Base-by-base conservation (phyloP, 2,797 vertebrate species). In the Bryconaethiops microstoma region DNA sequence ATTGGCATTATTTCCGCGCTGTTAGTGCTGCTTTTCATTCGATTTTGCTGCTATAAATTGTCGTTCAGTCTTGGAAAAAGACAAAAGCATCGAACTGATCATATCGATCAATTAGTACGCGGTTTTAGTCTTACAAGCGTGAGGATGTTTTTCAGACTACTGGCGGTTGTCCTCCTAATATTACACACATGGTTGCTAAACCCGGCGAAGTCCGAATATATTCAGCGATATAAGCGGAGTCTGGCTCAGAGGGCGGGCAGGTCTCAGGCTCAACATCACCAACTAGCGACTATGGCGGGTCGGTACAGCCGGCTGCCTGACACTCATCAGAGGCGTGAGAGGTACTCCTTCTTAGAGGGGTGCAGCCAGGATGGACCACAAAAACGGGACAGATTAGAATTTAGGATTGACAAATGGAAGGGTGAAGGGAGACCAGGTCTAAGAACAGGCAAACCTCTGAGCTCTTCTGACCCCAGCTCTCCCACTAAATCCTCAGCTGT, bases 151-250 rank as follows among this genome's bases (percentile, higher is more conserved):
- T 83, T 92, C 82, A 93, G 89, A 91, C 89, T 93, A 83, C 90
- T 95, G 89, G 86, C 90, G 72, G 45, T 95, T 55, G 85, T 92
- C 79, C 85, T 96, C 81, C 89, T 93, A 76, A 70, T 96, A 79
- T 88, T 94, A 86, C 91, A 94, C 79, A 92, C 90, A 16, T 92
- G 94, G 90, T 91, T 90, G 55, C 89, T 95, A 79, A 64, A 88
- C 78, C 63, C 89, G 55, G 90, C 91, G 50, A 84, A 83, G 80
- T 90, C 91, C 0, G 92, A 94, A 29, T 87, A 84, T 0, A 88
- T 88, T 76, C 83, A 89, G 88, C 87, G 75, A 21, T 83, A 85
- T 86, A 94, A 93, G 83, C 91, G 89, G 80, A 83, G 89, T 70
- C 59, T 94, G 86, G 92, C 85, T 9, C 89, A 79, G 82, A 92